These are phyloP conservation scores for Apogon talboti DNA, from an alignment of 2,797 vertebrate species.

Conservation along the genomic window DNA sequence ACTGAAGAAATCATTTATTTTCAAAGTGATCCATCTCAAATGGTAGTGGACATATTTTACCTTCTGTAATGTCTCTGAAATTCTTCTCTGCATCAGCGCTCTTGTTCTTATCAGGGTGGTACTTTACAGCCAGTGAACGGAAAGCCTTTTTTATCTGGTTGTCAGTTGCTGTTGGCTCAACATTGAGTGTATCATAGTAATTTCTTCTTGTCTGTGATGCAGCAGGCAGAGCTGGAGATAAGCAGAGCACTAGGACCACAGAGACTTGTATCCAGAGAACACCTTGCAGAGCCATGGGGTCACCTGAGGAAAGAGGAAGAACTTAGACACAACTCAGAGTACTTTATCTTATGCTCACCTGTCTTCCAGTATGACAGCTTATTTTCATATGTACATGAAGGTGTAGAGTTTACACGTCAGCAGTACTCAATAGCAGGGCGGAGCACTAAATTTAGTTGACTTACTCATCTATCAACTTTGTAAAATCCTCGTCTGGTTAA, in stretches of 20 bases:
- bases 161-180: constrained; percentile 56
- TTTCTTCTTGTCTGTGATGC: constrained; percentile 8
- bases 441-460: not conserved
- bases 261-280: constrained; percentile 16
- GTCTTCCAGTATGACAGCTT: constrained; percentile 20
- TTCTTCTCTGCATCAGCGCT: constrained; percentile 68
- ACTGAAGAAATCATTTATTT: not conserved
- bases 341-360: constrained; percentile 8
- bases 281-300: constrained; percentile 43
- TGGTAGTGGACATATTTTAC: constrained; percentile 46
- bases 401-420: constrained; percentile 22
- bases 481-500: not conserved
- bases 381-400: constrained; percentile 1
- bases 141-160: constrained; percentile 73
- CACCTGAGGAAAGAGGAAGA: constrained; percentile 3
- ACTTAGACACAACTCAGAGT: not conserved
- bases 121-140: constrained; percentile 68
- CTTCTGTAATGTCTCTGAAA: constrained; percentile 79
- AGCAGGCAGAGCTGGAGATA: constrained; percentile 13
- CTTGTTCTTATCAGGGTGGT: constrained; percentile 82
- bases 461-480: not conserved
- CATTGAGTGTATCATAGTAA: constrained; percentile 63
- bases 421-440: not conserved
- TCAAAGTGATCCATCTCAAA: no score
- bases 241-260: constrained; percentile 39